Percentiles rank a stretch among this genome's conserved stretches.
phyloP scores from a whole-genome alignment of 2,797 vertebrate genomes.

The Eulemur mongoz region DNA sequence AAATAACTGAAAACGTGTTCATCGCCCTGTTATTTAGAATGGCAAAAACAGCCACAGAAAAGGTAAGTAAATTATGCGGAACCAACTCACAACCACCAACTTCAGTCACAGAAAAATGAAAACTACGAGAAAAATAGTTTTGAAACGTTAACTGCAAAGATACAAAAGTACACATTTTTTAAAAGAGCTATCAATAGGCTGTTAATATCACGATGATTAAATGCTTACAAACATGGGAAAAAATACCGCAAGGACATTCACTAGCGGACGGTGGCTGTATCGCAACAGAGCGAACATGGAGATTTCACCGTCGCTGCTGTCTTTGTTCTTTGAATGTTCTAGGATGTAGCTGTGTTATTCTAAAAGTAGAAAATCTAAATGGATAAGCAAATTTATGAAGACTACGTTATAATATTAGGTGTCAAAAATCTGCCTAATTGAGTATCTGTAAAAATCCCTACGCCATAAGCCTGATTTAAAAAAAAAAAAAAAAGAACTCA shows the following conservation, averaged over 20 bases:
- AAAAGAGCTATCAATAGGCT: not conserved
- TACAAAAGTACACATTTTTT: not conserved
- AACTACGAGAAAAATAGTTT: not conserved
- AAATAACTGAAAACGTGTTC: not conserved
- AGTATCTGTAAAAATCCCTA: not conserved
- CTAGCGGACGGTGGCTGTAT: rapidly evolving
- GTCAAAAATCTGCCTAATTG: not conserved
- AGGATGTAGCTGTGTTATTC: not conserved
- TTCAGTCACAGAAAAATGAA: not conserved
- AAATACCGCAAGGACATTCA: not conserved
- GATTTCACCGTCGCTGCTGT: not conserved
- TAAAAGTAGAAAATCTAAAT: not conserved
- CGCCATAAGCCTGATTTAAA: not conserved
- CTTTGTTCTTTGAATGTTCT: not conserved
- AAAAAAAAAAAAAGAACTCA: not conserved
- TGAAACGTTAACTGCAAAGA: not conserved
- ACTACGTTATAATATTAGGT: too few species aligned
- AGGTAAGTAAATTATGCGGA: not conserved
- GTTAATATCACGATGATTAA: not conserved
- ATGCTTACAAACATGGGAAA: not conserved
- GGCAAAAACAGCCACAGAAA: not conserved
- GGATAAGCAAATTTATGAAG: not conserved
- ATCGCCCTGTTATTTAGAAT: not conserved
- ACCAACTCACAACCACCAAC: not conserved
- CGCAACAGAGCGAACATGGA: too few species aligned